Evolutionary conservation across 1,140 invertebrate species (phyloP).

Genomic region (Microplitis mediator): DNA sequence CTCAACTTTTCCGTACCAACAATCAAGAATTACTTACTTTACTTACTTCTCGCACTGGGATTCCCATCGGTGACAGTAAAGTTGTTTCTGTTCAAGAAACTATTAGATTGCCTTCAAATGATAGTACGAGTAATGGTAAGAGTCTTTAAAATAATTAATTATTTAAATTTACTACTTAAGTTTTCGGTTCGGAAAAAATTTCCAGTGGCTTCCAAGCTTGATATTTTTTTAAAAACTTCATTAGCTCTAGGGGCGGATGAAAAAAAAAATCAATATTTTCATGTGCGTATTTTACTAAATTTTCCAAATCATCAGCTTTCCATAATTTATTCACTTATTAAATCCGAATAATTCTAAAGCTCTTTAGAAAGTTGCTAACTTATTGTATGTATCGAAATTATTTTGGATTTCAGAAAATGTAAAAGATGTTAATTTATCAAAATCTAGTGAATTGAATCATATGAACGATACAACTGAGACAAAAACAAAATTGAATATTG

Average conservation of each 20-base stretch:
- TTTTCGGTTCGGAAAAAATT: too few relatives aligned
- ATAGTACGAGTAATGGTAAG: conserved; percentile 33
- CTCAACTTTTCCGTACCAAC: conserved; percentile 73
- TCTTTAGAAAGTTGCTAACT: background rate
- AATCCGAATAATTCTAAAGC: too few relatives aligned
- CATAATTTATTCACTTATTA: too few relatives aligned
- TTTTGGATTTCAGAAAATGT: background rate
- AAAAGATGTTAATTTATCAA: background rate
- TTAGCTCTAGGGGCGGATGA: too few relatives aligned
- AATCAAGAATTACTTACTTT: conserved; percentile 66
- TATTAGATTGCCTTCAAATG: conserved; percentile 25
- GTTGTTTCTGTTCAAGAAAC: conserved; percentile 45
- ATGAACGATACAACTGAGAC: conserved; percentile 38
- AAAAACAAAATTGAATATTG: conserved; percentile 66
- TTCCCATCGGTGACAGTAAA: conserved; percentile 55
- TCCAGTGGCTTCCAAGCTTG: too few relatives aligned
- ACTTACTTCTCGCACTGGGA: conserved; percentile 66
- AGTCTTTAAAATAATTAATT: too few relatives aligned
- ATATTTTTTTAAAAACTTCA: too few relatives aligned
- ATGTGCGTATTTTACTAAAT: too few relatives aligned
- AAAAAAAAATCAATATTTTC: too few relatives aligned
- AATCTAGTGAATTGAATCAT: conserved; percentile 22
- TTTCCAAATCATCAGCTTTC: too few relatives aligned
- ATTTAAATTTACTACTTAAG: too few relatives aligned
- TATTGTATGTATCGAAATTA: background rate